These are phyloP conservation scores for Peromyscus attwateri DNA, from an alignment of 2,797 vertebrate species.

Conservation along the genomic window DNA sequence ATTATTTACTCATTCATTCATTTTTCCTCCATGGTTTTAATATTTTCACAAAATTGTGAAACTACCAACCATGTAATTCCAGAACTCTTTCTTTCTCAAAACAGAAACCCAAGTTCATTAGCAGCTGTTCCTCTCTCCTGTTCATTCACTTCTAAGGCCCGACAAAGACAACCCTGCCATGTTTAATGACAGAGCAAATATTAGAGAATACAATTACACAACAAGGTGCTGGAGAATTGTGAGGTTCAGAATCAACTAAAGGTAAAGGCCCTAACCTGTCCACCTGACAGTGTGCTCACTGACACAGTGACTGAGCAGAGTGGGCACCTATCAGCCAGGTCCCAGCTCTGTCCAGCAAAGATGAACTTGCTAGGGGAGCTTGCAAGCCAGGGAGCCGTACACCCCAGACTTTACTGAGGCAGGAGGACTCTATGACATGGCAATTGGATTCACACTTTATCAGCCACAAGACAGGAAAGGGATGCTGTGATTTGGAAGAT, in stretches of 20 bases:
- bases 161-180: neutral
- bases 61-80: slow-evolving; percentile 11
- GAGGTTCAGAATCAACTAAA: neutral
- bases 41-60: neutral
- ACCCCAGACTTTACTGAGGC: neutral
- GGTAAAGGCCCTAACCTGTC: neutral
- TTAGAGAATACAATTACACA: neutral
- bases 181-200: neutral
- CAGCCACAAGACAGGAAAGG: neutral
- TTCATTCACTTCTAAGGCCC: neutral
- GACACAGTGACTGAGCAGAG: neutral
- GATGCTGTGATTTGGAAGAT: neutral
- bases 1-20: neutral
- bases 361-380: neutral
- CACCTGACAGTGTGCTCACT: neutral
- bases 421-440: neutral
- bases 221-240: neutral
- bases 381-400: neutral
- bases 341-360: neutral
- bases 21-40: neutral
- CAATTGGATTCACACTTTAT: neutral
- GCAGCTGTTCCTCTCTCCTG: neutral
- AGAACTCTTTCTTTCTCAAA: slow-evolving; percentile 7
- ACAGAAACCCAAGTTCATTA: neutral
- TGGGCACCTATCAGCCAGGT: neutral